phyloP scores from a whole-genome alignment of 2,888 invertebrate genomes.

The Nomada fabriciana region DNA sequence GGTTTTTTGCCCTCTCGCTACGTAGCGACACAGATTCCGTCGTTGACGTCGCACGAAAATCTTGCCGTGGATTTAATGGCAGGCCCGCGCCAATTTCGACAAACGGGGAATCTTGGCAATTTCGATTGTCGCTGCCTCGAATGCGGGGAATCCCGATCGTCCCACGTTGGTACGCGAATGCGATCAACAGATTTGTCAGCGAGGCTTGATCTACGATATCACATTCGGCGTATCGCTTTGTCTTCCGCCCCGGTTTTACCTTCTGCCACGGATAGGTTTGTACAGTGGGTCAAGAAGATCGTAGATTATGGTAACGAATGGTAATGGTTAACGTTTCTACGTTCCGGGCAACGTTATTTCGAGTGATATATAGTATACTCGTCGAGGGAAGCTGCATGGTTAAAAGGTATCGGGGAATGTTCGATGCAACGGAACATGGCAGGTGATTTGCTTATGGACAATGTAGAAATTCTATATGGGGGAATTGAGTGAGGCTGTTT shows the following conservation, averaged over 20 bases:
- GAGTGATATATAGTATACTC: neutral
- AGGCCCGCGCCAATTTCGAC: constrained; percentile 64
- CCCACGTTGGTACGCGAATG: constrained; percentile 40
- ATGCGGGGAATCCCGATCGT: constrained; percentile 71
- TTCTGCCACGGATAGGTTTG: neutral
- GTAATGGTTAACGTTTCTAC: constrained; percentile 27
- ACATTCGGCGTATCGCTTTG: constrained; percentile 19
- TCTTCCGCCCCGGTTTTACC: constrained; percentile 16
- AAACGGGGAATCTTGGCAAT: constrained; percentile 75
- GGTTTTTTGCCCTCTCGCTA: neutral
- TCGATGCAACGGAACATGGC: neutral
- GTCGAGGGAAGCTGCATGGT: neutral
- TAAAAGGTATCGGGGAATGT: neutral
- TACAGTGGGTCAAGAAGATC: constrained; percentile 25
- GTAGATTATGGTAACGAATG: constrained; percentile 49
- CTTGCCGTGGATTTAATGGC: constrained; percentile 49
- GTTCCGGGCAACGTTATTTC: neutral
- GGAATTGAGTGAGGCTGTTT: no score
- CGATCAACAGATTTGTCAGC: constrained; percentile 25
- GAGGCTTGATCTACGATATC: constrained; percentile 31
- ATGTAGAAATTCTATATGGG: no score
- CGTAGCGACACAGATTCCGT: constrained; percentile 36
- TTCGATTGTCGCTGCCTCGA: constrained; percentile 73
- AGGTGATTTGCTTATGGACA: no score
- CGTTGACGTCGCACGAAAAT: constrained; percentile 30